phyloP scores from a whole-genome alignment of 2,797 vertebrate genomes.

The Siniperca obscura region DNA sequence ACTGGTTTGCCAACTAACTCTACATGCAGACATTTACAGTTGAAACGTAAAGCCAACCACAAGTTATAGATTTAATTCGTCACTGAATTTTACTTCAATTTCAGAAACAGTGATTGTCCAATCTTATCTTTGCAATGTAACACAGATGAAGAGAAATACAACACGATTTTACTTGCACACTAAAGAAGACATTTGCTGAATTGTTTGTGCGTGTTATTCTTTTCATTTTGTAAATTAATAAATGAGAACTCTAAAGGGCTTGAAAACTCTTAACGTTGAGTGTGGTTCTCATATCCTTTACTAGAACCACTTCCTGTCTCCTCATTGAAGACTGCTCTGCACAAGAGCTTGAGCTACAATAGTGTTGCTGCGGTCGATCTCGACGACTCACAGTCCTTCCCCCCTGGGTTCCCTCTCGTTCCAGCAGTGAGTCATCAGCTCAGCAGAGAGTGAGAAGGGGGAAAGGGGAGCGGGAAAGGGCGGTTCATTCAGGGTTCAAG shows the following conservation, averaged over 20 bases:
- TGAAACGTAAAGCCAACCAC: too few species aligned
- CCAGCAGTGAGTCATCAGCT: slow-evolving; percentile 78
- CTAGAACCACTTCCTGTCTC: slow-evolving; percentile 40
- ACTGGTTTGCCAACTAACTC: neutral
- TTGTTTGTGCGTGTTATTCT: too few species aligned
- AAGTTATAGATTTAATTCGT: too few species aligned
- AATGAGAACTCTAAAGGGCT: neutral
- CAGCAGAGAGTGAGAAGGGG: slow-evolving; percentile 62
- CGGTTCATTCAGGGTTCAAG: slow-evolving; percentile 81
- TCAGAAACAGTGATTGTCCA: too few species aligned
- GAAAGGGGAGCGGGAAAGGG: slow-evolving; percentile 49
- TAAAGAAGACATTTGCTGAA: too few species aligned
- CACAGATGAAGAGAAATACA: too few species aligned
- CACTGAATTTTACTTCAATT: too few species aligned
- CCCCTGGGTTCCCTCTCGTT: slow-evolving; percentile 53
- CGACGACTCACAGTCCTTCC: slow-evolving; percentile 33
- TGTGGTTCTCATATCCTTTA: slow-evolving; percentile 29
- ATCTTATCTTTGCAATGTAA: too few species aligned
- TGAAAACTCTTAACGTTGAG: too few species aligned
- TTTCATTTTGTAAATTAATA: too few species aligned
- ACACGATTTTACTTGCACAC: too few species aligned
- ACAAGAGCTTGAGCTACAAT: slow-evolving; percentile 13
- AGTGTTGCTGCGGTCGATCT: slow-evolving; percentile 49
- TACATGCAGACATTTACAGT: too few species aligned
- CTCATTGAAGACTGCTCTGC: neutral